These are phyloP conservation scores for Pseudotriccus pelzelni DNA, from an alignment of 2,797 vertebrate genomes.

Conservation along the genomic window DNA sequence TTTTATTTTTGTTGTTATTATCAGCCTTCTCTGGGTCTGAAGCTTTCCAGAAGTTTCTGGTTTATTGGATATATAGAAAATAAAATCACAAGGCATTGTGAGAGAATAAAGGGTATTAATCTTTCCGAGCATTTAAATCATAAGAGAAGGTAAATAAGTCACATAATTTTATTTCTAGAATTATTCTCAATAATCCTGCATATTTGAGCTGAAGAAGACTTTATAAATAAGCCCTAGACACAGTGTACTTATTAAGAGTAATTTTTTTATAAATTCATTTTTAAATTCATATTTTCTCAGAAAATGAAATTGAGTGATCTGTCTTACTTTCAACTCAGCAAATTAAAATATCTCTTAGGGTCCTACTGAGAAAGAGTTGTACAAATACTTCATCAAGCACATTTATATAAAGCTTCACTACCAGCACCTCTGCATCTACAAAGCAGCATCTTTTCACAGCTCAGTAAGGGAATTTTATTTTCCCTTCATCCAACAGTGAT, in stretches of 20 bases:
- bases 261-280: slow-evolving; percentile 21
- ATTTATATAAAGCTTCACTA: slow-evolving; percentile 41
- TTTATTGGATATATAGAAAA: not conserved
- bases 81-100: not conserved
- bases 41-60: not conserved
- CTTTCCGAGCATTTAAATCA: not conserved
- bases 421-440: slow-evolving; percentile 19
- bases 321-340: slow-evolving; percentile 43
- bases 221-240: slow-evolving; percentile 49
- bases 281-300: slow-evolving; percentile 38
- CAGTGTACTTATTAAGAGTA: not conserved
- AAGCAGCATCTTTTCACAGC: not conserved
- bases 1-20: not conserved
- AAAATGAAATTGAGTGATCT: slow-evolving; percentile 30
- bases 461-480: slow-evolving; percentile 13
- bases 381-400: slow-evolving; percentile 52
- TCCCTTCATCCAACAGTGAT: not conserved
- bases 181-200: slow-evolving; percentile 12
- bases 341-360: slow-evolving; percentile 58
- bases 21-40: not conserved
- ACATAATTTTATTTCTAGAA: slow-evolving; percentile 5
- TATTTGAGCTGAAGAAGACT: slow-evolving; percentile 18
- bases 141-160: not conserved
- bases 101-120: slow-evolving; percentile 20
- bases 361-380: slow-evolving; percentile 53